phyloP scores from a whole-genome alignment of 2,888 invertebrate species.

The Platerodrilus igneus region DNA sequence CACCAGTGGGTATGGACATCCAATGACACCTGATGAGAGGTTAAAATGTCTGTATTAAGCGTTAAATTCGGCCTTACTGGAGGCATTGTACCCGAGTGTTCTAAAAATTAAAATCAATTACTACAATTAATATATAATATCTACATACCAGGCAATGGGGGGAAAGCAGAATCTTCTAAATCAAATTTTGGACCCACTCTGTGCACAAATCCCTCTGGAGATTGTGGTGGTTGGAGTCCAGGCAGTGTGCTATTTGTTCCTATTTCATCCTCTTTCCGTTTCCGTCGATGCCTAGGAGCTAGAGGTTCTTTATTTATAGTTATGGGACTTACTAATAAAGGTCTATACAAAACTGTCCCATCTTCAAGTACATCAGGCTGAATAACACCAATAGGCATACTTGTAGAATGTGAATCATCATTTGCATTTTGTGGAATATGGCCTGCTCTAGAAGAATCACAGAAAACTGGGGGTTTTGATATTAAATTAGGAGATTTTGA shows the following conservation, averaged over 20 bases:
- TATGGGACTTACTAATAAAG: constrained; percentile 16
- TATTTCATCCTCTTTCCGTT: constrained; percentile 44
- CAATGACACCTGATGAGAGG: constrained; percentile 28
- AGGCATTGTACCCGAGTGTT: constrained; percentile 18
- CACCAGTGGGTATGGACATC: constrained; percentile 46
- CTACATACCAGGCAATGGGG: constrained; percentile 66
- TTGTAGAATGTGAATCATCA: constrained; percentile 32
- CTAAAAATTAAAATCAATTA: constrained; percentile 31
- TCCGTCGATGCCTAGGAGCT: constrained; percentile 48
- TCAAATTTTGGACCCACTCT: constrained; percentile 64
- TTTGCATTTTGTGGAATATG: constrained; percentile 29
- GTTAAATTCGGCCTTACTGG: constrained; percentile 34
- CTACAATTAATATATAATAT: constrained; percentile 31
- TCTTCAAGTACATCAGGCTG: constrained; percentile 18
- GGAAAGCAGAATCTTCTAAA: constrained; percentile 73
- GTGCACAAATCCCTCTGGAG: constrained; percentile 32
- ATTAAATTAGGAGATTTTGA: constrained; percentile 7
- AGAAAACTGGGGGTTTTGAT: constrained; percentile 19
- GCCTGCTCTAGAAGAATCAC: constrained; percentile 27
- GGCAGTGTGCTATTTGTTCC: constrained; percentile 15
- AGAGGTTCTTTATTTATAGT: constrained; percentile 43
- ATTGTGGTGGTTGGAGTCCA: constrained; percentile 35
- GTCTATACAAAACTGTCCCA: constrained; percentile 17
- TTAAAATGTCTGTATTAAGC: constrained; percentile 35
- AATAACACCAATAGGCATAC: constrained; percentile 31